Evolutionary conservation across 2,888 invertebrate genomes (phyloP).

Genomic region (Eurytoma adleriae): DNA sequence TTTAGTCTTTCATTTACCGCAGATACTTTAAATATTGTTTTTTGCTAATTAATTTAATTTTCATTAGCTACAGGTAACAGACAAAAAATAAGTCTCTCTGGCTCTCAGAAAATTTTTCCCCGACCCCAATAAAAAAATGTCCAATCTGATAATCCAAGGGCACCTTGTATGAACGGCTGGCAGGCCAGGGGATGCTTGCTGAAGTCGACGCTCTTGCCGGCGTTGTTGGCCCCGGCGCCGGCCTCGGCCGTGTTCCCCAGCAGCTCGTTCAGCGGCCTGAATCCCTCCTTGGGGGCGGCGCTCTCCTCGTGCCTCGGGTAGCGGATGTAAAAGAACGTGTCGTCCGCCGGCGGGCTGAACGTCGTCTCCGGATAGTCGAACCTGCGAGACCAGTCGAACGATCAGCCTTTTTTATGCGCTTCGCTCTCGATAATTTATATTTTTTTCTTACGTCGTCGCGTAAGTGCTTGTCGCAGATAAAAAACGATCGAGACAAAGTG

Average conservation of each 20-base stretch:
- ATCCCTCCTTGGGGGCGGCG: slow-evolving; percentile 61
- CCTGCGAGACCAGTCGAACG: slow-evolving; percentile 69
- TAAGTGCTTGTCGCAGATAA: not conserved
- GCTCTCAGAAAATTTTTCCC: no score
- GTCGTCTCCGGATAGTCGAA: slow-evolving; percentile 79
- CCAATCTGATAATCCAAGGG: not conserved
- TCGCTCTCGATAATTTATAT: not conserved
- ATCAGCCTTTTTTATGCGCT: not conserved
- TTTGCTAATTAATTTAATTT: no score
- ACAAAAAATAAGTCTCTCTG: no score
- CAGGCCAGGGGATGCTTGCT: slow-evolving; percentile 84
- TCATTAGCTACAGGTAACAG: no score
- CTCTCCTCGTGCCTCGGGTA: slow-evolving; percentile 74
- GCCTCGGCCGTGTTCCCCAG: slow-evolving; percentile 58
- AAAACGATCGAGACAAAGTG: not conserved
- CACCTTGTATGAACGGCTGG: slow-evolving; percentile 75
- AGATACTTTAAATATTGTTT: no score
- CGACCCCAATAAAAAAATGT: not conserved
- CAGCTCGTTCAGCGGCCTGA: slow-evolving; percentile 66
- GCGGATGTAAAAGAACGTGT: slow-evolving; percentile 85
- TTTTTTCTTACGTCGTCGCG: not conserved
- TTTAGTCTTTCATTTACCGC: no score
- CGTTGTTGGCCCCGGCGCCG: slow-evolving; percentile 39
- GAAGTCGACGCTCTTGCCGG: slow-evolving; percentile 72
- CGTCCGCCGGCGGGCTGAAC: slow-evolving; percentile 85